Percentiles rank a stretch among this genome's conserved stretches.
Conservation (phyloP, 2,797 vertebrate species). For the Lophius americanus region DNA sequence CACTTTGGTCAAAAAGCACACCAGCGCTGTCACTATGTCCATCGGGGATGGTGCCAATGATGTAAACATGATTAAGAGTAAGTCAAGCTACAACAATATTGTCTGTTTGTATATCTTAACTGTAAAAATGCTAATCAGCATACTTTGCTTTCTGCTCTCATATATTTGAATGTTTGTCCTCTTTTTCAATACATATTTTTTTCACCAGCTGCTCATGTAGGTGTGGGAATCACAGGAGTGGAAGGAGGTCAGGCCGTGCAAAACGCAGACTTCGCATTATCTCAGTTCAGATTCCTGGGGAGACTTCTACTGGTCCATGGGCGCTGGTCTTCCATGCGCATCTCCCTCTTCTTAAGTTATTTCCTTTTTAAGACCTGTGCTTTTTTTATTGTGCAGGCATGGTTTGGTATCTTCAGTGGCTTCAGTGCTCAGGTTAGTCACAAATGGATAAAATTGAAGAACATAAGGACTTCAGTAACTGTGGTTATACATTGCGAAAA, state of each 20-base stretch:
- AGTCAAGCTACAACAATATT: slow-evolving; percentile 50
- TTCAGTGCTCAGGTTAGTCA: slow-evolving; percentile 89
- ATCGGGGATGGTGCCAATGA: slow-evolving; percentile 96
- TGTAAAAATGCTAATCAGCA: neutral
- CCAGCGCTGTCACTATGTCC: slow-evolving; percentile 84
- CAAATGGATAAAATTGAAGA: neutral
- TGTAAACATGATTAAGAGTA: slow-evolving; percentile 98
- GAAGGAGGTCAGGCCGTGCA: slow-evolving; percentile 93
- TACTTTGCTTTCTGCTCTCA: neutral
- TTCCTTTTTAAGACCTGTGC: slow-evolving; percentile 94
- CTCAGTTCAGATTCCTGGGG: slow-evolving; percentile 89
- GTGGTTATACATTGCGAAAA: neutral
- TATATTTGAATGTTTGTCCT: neutral
- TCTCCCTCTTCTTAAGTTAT: slow-evolving; percentile 88
- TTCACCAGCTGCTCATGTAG: slow-evolving; percentile 88
- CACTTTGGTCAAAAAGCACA: slow-evolving; percentile 88
- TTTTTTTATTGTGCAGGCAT: slow-evolving; percentile 87
- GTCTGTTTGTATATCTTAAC: neutral
- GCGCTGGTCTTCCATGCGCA: slow-evolving; percentile 90
- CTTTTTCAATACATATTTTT: neutral
- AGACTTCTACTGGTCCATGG: slow-evolving; percentile 92
- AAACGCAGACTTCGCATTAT: slow-evolving; percentile 90
- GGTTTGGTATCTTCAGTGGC: slow-evolving; percentile 91
- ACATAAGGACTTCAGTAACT: neutral
- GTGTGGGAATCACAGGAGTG: slow-evolving; percentile 89